Percentiles rank a stretch among this genome's conserved stretches.
These are phyloP conservation scores for Oasisia sp. DNA, from an alignment of 2,888 invertebrate species.

Conservation along the genomic window DNA sequence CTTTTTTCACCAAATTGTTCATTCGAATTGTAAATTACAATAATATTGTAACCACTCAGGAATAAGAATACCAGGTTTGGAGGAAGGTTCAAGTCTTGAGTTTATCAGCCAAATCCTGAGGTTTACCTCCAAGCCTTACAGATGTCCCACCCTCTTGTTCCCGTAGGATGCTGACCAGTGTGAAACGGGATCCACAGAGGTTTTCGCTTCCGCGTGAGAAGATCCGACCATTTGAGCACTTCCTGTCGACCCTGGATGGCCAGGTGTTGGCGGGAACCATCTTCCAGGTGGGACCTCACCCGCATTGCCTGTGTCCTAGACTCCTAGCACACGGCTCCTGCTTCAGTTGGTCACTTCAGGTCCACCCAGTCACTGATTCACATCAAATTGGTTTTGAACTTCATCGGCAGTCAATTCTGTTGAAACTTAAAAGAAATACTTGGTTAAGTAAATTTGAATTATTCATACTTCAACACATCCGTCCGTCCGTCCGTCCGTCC, in stretches of 20 bases:
- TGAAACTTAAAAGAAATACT: neutral
- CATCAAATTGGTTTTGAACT: neutral
- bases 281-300: slow-evolving; percentile 71
- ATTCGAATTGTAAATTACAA: too few relatives aligned
- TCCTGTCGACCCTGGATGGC: slow-evolving; percentile 77
- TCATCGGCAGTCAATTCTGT: neutral
- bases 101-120: too few relatives aligned
- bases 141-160: slow-evolving; percentile 17
- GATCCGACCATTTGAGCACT: slow-evolving; percentile 76
- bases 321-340: neutral
- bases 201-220: slow-evolving; percentile 73
- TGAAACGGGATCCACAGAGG: slow-evolving; percentile 74
- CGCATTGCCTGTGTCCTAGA: neutral
- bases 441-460: neutral
- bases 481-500: too few relatives aligned
- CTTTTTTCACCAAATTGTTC: too few relatives aligned
- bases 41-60: too few relatives aligned
- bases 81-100: too few relatives aligned
- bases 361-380: neutral
- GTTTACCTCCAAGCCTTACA: neutral
- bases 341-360: neutral
- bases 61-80: too few relatives aligned
- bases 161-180: slow-evolving; percentile 73
- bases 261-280: slow-evolving; percentile 77
- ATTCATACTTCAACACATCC: too few relatives aligned